Evolutionary conservation across 2,113 vertebrate genomes (phyloP).

Genomic region (Mungos mungo): DNA sequence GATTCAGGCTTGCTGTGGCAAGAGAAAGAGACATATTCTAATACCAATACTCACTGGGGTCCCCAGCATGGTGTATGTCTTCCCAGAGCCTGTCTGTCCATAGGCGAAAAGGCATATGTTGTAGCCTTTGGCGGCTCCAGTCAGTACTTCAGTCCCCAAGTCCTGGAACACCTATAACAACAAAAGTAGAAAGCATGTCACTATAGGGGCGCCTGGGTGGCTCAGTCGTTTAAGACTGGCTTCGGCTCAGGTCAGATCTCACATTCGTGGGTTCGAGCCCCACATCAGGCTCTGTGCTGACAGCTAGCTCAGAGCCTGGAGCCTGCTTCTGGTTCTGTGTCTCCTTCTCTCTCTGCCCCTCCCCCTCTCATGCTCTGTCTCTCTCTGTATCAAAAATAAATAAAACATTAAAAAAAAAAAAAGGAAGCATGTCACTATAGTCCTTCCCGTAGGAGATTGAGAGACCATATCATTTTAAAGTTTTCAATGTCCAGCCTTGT

Average conservation of each 20-base stretch:
- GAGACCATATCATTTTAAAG: not conserved
- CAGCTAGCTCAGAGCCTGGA: too few species aligned
- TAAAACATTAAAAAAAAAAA: too few species aligned
- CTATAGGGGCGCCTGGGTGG: too few species aligned
- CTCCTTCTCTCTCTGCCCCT: too few species aligned
- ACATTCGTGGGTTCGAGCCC: too few species aligned
- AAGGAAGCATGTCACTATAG: not conserved
- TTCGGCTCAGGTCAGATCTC: too few species aligned
- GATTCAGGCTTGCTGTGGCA: not conserved
- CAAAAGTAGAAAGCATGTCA: slow-evolving; percentile 57
- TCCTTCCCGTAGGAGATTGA: not conserved
- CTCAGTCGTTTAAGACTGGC: too few species aligned
- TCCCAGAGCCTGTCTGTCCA: slow-evolving; percentile 98
- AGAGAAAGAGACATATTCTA: not conserved
- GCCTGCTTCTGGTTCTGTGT: too few species aligned
- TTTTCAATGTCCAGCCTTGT: not conserved
- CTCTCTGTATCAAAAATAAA: too few species aligned
- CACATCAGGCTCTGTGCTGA: too few species aligned
- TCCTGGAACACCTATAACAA: slow-evolving; percentile 95
- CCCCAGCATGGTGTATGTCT: slow-evolving; percentile 99
- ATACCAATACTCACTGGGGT: slow-evolving; percentile 90
- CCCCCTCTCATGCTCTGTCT: too few species aligned
- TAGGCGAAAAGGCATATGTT: slow-evolving; percentile 99
- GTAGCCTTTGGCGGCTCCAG: slow-evolving; percentile 94
- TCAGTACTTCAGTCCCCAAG: slow-evolving; percentile 93